phyloP scores from a whole-genome alignment of 2,113 vertebrate species.

The Mohoua ochrocephala region DNA sequence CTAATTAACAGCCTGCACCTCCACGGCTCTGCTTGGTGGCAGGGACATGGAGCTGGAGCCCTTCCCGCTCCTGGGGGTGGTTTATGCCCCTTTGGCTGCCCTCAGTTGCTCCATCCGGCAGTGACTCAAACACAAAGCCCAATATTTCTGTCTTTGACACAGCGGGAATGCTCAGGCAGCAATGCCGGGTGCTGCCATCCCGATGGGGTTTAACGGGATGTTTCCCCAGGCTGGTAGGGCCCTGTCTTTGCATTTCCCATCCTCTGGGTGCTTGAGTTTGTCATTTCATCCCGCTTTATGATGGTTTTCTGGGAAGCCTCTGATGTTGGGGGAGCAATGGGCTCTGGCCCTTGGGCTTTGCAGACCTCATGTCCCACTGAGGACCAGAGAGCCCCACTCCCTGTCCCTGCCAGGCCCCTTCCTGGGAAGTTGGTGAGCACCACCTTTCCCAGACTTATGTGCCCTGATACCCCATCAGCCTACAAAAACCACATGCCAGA shows the following conservation, averaged over 20 bases:
- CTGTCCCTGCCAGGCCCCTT: background rate
- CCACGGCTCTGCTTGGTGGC: conserved; percentile 36
- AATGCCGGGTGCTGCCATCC: background rate
- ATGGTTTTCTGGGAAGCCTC: background rate
- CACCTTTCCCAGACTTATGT: background rate
- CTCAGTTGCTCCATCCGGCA: background rate
- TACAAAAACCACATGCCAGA: fast-evolving
- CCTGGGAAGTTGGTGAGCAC: background rate
- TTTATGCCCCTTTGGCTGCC: background rate
- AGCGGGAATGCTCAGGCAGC: background rate
- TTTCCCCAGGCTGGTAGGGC: background rate
- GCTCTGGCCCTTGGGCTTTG: background rate
- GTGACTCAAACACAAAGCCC: background rate
- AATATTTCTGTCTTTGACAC: fast-evolving
- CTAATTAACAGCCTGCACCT: conserved; percentile 57
- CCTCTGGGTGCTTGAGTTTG: background rate
- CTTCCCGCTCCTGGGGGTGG: background rate
- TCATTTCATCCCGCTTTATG: fast-evolving
- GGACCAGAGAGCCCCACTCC: background rate
- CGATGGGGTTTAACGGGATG: fast-evolving
- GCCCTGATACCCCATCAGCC: background rate
- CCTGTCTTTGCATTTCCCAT: background rate
- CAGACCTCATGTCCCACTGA: background rate
- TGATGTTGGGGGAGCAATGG: fast-evolving
- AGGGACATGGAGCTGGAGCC: background rate